Evolutionary conservation across 2,797 vertebrate genomes (phyloP).

Genomic region (Zenarchopterus dispar): DNA sequence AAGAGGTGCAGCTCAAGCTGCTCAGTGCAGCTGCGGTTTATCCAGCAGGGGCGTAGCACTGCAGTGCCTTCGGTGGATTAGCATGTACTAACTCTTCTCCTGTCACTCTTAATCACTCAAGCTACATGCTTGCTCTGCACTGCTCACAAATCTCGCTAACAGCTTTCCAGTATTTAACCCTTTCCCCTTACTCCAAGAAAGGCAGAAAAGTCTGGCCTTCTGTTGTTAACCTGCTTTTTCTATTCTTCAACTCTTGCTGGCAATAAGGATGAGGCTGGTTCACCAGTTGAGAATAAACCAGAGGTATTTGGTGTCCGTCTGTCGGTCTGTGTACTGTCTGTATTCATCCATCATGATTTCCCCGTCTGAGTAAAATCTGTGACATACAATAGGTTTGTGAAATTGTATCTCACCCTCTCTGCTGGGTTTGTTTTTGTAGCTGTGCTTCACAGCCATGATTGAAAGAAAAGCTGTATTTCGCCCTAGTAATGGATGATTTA

Average conservation of each 20-base stretch:
- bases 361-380: too few relatives aligned
- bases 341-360: constrained; percentile 9
- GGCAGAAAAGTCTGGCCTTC: constrained; percentile 23
- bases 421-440: constrained; percentile 7
- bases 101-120: constrained; percentile 45
- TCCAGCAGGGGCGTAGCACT: constrained; percentile 27
- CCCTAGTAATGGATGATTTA: background rate
- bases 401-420: constrained; percentile 23
- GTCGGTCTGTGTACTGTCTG: constrained; percentile 30
- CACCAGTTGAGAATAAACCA: constrained; percentile 79
- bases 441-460: constrained; percentile 13
- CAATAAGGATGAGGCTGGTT: constrained; percentile 79
- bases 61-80: constrained; percentile 47
- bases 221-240: constrained; percentile 66
- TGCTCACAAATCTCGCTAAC: constrained; percentile 53
- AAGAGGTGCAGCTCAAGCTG: constrained; percentile 22
- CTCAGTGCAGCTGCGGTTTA: constrained; percentile 30
- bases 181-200: constrained; percentile 42
- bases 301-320: constrained; percentile 81
- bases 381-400: constrained; percentile 11
- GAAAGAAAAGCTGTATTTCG: background rate
- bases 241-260: constrained; percentile 70
- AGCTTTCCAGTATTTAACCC: constrained; percentile 54
- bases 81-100: constrained; percentile 56
- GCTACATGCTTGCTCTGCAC: constrained; percentile 50